Evolutionary conservation across 2,113 vertebrate species (phyloP).

Genomic region (Pomatorhinus ruficollis): DNA sequence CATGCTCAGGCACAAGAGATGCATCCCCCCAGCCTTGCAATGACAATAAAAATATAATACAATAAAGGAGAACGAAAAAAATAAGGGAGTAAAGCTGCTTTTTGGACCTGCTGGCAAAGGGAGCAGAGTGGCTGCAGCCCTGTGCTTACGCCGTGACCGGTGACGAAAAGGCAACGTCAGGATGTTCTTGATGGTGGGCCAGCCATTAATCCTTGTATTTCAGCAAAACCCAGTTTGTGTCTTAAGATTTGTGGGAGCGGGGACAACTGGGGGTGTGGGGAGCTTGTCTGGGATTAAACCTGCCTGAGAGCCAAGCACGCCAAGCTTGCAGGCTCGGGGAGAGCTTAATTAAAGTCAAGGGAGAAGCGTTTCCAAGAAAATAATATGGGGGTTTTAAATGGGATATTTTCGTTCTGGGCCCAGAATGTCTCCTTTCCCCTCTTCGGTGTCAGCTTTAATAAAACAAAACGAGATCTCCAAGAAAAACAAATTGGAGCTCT

Average conservation of each 20-base stretch:
- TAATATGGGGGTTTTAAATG: background rate
- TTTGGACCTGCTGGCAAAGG: background rate
- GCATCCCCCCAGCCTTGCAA: background rate
- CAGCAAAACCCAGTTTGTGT: constrained; percentile 30
- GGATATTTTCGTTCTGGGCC: constrained; percentile 25
- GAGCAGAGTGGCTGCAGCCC: rapidly evolving
- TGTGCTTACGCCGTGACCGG: background rate
- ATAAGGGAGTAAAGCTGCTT: background rate
- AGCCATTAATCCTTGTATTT: constrained; percentile 33
- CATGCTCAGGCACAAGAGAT: rapidly evolving
- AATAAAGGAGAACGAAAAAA: background rate
- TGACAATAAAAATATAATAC: background rate
- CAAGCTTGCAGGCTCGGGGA: background rate
- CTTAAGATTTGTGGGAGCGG: constrained; percentile 48
- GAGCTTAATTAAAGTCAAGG: constrained; percentile 51
- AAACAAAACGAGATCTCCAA: constrained; percentile 51
- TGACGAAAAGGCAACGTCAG: background rate
- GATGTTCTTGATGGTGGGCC: constrained; percentile 34
- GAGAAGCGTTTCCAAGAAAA: constrained; percentile 46
- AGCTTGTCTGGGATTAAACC: constrained; percentile 36
- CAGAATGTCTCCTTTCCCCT: constrained; percentile 16
- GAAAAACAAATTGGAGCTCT: constrained; percentile 58
- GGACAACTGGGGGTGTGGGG: background rate
- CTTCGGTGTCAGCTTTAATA: constrained; percentile 39
- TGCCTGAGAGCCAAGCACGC: background rate